These are phyloP conservation scores for Rhabdomys dilectus DNA, from an alignment of 2,113 vertebrate species.

Conservation along the genomic window DNA sequence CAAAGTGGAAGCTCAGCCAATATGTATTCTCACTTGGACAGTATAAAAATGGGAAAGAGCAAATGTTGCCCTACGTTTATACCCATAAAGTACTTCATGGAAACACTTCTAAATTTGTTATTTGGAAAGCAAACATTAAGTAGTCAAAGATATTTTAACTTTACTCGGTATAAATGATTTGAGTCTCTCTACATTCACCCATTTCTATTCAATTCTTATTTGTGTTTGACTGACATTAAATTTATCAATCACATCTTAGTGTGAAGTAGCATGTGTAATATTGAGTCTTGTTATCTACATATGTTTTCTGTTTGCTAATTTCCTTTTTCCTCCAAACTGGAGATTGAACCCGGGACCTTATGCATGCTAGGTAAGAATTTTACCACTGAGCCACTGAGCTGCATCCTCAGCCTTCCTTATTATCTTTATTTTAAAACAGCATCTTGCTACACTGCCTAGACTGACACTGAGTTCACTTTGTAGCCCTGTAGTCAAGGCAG, in stretches of 20 bases:
- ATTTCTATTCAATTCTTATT: not conserved
- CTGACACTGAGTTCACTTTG: not conserved
- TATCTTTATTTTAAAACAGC: not conserved
- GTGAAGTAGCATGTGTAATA: not conserved
- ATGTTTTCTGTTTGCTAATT: not conserved
- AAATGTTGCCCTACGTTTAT: not conserved
- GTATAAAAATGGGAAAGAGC: not conserved
- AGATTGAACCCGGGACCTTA: not conserved
- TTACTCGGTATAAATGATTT: not conserved
- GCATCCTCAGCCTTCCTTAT: not conserved
- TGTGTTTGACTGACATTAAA: slow-evolving; percentile 30
- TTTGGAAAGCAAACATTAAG: slow-evolving; percentile 14
- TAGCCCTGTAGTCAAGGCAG: not conserved
- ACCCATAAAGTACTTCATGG: not conserved
- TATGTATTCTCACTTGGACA: not conserved
- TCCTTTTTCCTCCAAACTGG: not conserved
- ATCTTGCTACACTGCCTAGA: not conserved
- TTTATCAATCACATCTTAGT: not conserved
- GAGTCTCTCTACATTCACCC: not conserved
- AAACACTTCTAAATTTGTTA: slow-evolving; percentile 4
- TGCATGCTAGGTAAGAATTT: not conserved
- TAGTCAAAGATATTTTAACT: slow-evolving; percentile 6
- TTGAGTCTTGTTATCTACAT: not conserved
- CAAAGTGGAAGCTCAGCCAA: not conserved
- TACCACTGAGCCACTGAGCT: not conserved